A percentile compares a stretch with the other conserved stretches of the same genome.
Evolutionary conservation across 2,888 invertebrate species (phyloP).

Genomic region (Charanyca ferruginea): DNA sequence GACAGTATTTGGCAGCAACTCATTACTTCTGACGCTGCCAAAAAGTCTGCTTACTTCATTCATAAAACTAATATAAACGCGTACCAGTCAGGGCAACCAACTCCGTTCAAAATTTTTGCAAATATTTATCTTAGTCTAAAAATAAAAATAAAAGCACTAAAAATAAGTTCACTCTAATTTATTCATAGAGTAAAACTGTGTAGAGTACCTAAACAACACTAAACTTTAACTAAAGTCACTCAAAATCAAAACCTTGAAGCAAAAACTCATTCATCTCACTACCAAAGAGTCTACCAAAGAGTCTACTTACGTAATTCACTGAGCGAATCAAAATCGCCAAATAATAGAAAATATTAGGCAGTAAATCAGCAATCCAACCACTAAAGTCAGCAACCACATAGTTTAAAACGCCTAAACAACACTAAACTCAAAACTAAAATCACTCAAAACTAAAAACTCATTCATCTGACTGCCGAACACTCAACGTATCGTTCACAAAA

Average conservation of each 20-base stretch:
- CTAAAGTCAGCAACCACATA: neutral
- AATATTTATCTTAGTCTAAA: neutral
- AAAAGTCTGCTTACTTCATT: constrained; percentile 33
- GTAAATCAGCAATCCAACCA: neutral
- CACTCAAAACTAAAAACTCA: constrained; percentile 22
- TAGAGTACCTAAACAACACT: neutral
- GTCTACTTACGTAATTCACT: neutral
- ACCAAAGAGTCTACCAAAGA: neutral
- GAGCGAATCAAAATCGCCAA: neutral
- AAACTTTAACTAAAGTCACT: neutral
- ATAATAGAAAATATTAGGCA: constrained; percentile 5
- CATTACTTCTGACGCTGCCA: constrained; percentile 4
- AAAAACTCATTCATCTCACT: neutral
- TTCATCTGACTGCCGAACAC: constrained; percentile 42
- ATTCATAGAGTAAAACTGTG: neutral
- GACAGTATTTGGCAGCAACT: constrained; percentile 6
- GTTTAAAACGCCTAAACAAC: neutral
- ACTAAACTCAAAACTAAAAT: constrained; percentile 17
- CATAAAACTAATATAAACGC: neutral
- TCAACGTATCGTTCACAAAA: constrained; percentile 61
- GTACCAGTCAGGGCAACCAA: neutral
- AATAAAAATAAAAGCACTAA: too few species aligned
- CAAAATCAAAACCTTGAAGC: neutral
- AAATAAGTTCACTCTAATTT: neutral
- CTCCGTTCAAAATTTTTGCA: neutral